phyloP scores from a whole-genome alignment of 2,888 invertebrate species.

The Erebia aethiops region DNA sequence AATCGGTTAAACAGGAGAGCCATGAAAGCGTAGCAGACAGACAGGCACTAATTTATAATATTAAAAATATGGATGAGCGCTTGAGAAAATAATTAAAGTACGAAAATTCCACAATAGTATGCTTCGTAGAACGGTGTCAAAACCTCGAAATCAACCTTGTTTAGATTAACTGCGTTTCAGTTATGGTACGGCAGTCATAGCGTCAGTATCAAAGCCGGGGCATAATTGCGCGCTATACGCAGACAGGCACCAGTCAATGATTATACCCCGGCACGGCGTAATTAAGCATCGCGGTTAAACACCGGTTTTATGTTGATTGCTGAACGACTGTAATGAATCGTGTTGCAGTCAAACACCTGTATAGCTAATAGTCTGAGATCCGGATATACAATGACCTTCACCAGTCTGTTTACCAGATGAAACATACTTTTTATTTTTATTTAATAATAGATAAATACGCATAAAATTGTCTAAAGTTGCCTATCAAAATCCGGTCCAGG shows the following conservation, averaged over 20 bases:
- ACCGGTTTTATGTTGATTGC: constrained; percentile 29
- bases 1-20: no score
- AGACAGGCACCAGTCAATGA: constrained; percentile 38
- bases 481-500: no score
- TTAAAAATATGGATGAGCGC: no score
- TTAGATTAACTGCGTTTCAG: not conserved
- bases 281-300: constrained; percentile 37
- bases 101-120: not conserved
- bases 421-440: no score
- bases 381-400: no score
- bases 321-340: constrained; percentile 23
- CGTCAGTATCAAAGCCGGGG: constrained; percentile 34
- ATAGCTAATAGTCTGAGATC: no score
- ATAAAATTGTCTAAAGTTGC: no score
- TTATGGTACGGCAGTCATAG: constrained; percentile 8
- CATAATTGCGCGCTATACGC: constrained; percentile 37
- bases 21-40: no score
- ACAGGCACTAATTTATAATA: no score
- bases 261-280: constrained; percentile 38
- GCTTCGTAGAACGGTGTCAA: not conserved
- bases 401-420: no score
- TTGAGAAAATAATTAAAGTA: not conserved
- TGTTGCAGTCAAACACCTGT: constrained; percentile 10
- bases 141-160: not conserved
- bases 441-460: no score